Evolutionary conservation across 2,113 vertebrate species (phyloP).

Genomic region (Pterophyllum scalare): DNA sequence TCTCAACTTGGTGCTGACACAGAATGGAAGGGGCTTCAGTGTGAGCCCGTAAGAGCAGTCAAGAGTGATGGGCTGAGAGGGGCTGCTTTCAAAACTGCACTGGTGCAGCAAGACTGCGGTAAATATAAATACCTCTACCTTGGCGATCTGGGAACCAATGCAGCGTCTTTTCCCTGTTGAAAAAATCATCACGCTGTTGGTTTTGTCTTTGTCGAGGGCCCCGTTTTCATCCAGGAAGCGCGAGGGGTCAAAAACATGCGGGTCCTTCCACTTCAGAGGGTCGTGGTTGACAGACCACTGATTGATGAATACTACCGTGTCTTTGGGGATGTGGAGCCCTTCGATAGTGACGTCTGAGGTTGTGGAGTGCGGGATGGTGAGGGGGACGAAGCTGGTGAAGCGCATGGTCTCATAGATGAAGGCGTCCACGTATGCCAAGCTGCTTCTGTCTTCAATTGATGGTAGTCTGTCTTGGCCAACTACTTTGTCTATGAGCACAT

Average conservation of each 20-base stretch:
- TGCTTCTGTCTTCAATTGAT: conserved; percentile 74
- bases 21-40: conserved; percentile 80
- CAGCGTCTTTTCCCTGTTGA: conserved; percentile 87
- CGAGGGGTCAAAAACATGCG: conserved; percentile 82
- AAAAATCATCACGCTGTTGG: conserved; percentile 85
- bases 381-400: conserved; percentile 88
- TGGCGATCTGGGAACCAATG: conserved; percentile 86
- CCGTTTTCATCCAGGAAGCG: conserved; percentile 82
- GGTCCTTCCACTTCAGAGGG: conserved; percentile 83
- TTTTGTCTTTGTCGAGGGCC: conserved; percentile 77
- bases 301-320: conserved; percentile 89
- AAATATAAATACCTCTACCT: conserved; percentile 86
- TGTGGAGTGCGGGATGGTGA: conserved; percentile 90
- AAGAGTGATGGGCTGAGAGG: conserved; percentile 71
- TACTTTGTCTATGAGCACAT: conserved; percentile 83
- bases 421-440: conserved; percentile 83
- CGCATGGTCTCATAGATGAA: conserved; percentile 88
- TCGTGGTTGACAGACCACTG: conserved; percentile 92
- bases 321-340: conserved; percentile 86
- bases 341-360: conserved; percentile 84
- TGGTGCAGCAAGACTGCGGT: conserved; percentile 85
- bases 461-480: conserved; percentile 84
- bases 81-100: conserved; percentile 82
- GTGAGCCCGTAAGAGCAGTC: conserved; percentile 83
- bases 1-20: conserved; percentile 77